Evolutionary conservation across 64 coral and sea anemone genomes (phyloP), one percentile per base, ranked within the genome.

Genomic region (Exaiptasia diaphana): DNA sequence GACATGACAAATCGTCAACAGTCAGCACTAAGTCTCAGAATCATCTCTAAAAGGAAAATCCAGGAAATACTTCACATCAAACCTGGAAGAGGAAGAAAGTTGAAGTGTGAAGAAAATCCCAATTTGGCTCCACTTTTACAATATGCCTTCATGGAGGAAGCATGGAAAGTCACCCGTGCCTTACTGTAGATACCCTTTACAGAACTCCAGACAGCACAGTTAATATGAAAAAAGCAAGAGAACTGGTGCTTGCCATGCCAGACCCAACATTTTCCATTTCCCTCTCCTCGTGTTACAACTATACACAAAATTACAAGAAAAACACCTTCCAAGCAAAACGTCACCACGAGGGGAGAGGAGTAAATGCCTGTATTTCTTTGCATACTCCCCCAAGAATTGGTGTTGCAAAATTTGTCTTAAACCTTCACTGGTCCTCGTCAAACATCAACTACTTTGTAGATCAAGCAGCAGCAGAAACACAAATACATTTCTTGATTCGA

Each of bases 291-390:
- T 83, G 81, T 20, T 73, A 83, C 48, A 83, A 83, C 22, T 83
- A 73, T 21, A 83, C 81, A 5, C 68, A 86, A 65, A 75, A 76
- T 44, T 65, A 86, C 29, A 86, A 86, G 28, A 86, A 86, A 46
- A 83, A 83, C 67, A 83, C 65, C 20, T 0, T 83, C 14, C 67
- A 73, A 73, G 67, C 81, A 29, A 83, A 86, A 65, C 26, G 82
- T 9, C 70, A 86, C 70, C 71, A 86, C 38, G 71, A 86, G 13
- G 82, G 70, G 0, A 86, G 31, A 49, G 29, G 40, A 2, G 58
- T 76, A 17, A 86, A 86, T 39, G 82, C 82, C n/a, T 62, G 41
- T 41, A 65, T 74, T 31, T 82, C 79, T 12, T 8, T 82, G 33
- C 82, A 75, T 49, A n/a, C n/a, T 48, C 11, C 61, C 31, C 74